phyloP scores from a whole-genome alignment of 2,113 vertebrate species.

The Marcusenius ussheri region DNA sequence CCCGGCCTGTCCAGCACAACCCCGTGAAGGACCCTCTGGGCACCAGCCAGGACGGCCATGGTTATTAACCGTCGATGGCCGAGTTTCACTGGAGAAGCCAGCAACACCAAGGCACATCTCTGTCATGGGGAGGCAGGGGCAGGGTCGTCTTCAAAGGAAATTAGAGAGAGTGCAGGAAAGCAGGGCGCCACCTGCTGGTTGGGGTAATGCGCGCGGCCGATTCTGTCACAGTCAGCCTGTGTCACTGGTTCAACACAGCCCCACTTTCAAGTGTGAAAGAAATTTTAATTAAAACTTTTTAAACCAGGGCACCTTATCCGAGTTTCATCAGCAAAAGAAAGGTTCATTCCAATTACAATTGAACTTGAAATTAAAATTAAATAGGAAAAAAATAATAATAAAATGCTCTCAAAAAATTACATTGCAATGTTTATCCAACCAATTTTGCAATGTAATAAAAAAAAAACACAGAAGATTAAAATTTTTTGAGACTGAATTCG shows the following conservation, averaged over 20 bases:
- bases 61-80: background rate
- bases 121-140: background rate
- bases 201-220: background rate
- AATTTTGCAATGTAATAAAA: background rate
- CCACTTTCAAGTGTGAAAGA: slow-evolving; percentile 1
- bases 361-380: background rate
- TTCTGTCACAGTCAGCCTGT: background rate
- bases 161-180: background rate
- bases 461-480: background rate
- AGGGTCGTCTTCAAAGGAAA: background rate
- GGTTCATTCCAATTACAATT: background rate
- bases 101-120: background rate
- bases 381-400: background rate
- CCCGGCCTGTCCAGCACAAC: background rate
- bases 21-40: background rate
- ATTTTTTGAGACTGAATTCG: background rate
- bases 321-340: background rate
- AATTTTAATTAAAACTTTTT: background rate
- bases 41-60: background rate
- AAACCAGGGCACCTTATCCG: background rate
- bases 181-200: background rate
- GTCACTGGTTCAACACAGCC: background rate
- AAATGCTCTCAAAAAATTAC: background rate
- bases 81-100: background rate
- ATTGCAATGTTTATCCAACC: background rate